Base-by-base conservation (phyloP, 2,113 vertebrate genomes). In the Myotis yumanensis region DNA sequence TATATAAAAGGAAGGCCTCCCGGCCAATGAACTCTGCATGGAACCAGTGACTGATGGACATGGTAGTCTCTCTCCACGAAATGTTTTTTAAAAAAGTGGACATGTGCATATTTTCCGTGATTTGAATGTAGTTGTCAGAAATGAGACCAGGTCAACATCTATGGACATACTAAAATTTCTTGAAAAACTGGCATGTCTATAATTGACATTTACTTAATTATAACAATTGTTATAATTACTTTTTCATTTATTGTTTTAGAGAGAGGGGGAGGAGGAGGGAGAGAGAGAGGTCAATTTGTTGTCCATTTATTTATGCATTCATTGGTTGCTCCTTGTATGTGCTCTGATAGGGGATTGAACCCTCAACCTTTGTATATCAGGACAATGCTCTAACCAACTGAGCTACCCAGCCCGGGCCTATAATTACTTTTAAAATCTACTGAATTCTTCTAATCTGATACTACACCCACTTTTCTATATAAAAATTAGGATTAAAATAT, bases 1-100 rank as follows among this genome's bases (percentile, higher is more conserved):
- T 92, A 90, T 96, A 93, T 94, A 90, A 94, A 92, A 91, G 46
- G 46, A 94, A 96, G 92, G 54, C 82, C 77, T 94, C 79, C 54
- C 14, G 37, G 75, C 69, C 75, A 71, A 5, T 76, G 75, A 91
- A 95, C 69, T 91, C 79, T 86, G 22, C 77, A 86, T 35, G 51
- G 43, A 71, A 15, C 69, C 71, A n/a, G 32, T 89, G 68, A 59
- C 43, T 91, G 43, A 83, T 35, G 12, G 15, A 80, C 62, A 93
- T 6, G 62, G 7, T 92, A 71, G 59, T 91, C 51, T 59, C 46
- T 35, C 89, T 89, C 72, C n/a, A 82, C 83, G n/a, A 95, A 90
- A n/a, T 72, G 40, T 43, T 43, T 62, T 62, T 83, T 75, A 30
- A 80, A 92, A 96, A n/a, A 87, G 59, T 7, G 52, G 17, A 79